Conservation (phyloP, 2,888 invertebrate species). For the Acanthopleura granulata region DNA sequence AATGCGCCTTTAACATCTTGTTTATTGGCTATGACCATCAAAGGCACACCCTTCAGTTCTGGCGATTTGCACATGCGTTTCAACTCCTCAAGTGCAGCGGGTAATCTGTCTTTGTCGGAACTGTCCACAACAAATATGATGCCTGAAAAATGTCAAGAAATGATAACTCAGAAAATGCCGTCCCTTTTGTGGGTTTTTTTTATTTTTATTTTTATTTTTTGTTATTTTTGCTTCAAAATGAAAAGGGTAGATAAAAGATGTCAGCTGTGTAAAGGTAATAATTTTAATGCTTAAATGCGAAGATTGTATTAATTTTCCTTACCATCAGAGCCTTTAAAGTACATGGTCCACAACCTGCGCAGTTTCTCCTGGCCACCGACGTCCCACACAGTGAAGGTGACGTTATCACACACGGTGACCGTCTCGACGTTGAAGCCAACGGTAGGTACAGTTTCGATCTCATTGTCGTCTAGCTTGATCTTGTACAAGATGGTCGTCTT, state of each 20-base stretch:
- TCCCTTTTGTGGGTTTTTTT: no score
- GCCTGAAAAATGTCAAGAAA: background rate
- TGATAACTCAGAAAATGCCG: no score
- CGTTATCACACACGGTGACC: conserved; percentile 2
- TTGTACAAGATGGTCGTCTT: conserved; percentile 15
- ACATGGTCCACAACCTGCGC: conserved; percentile 9
- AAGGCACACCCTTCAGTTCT: background rate
- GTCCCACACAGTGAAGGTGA: conserved; percentile 17
- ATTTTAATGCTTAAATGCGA: no score
- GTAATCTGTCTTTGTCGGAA: conserved; percentile 3
- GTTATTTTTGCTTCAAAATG: no score
- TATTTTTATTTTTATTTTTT: no score
- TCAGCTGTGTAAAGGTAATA: no score
- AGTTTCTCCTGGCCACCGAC: conserved; percentile 19
- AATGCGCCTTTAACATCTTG: conserved; percentile 6
- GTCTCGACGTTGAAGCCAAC: conserved; percentile 18
- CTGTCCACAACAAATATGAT: conserved; percentile 6
- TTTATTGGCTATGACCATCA: conserved; percentile 15
- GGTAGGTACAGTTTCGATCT: conserved; percentile 1
- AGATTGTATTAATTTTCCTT: background rate
- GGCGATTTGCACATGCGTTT: background rate
- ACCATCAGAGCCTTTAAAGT: conserved; percentile 16
- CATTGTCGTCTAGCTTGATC: conserved; percentile 4
- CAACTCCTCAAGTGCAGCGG: conserved; percentile 1
- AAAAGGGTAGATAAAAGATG: no score